Evolutionary conservation across 2,797 vertebrate genomes (phyloP), one percentile per base, ranked within the genome.

Genomic region (Basileuterus tristriatus): DNA sequence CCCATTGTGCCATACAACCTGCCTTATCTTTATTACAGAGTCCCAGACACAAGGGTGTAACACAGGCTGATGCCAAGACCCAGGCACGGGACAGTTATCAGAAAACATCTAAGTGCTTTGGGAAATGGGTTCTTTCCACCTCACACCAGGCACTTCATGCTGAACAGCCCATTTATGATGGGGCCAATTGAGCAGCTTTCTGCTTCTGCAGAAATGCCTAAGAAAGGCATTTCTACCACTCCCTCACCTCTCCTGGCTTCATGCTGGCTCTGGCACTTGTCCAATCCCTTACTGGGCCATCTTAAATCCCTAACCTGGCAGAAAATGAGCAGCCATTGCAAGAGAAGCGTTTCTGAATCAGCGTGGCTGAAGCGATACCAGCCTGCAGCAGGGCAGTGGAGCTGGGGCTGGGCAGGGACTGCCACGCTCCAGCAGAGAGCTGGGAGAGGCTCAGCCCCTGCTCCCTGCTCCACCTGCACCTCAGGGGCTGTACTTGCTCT

Each of bases 1-100:
- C 30, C 87, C 80, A 76, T 74, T 93, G 83, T 90, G 70, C 0
- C 11, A 58, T 26, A 71, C 32, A 90, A 76, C 75, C 87, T 69
- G 76, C 89, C 94, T 95, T 96, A 95, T 96, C 94, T 96, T 96
- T 93, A 95, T 94, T 87, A 37, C 72, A 70, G 67, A 79, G 74
- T 79, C 49, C 83, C 80, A 96, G 95, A 90, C 91, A 84, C 3
- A 3, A 65, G 90, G 85, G 94, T 88, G 89, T 88, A 81, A 77
- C 74, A 2, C 36, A 74, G 91, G 95, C 87, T 95, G 83, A 55
- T 88, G 87, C 94, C 93, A 95, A 84, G 80, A 82, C 79, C 85
- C 67, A 84, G 87, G 76, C 85, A 85, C 1, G 0, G 89, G 87
- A 79, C 83, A 89, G 83, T 89, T 94, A 96, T 87, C 93, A 95